phyloP scores from a whole-genome alignment of 2,797 vertebrate species.

The Enoplosus armatus region DNA sequence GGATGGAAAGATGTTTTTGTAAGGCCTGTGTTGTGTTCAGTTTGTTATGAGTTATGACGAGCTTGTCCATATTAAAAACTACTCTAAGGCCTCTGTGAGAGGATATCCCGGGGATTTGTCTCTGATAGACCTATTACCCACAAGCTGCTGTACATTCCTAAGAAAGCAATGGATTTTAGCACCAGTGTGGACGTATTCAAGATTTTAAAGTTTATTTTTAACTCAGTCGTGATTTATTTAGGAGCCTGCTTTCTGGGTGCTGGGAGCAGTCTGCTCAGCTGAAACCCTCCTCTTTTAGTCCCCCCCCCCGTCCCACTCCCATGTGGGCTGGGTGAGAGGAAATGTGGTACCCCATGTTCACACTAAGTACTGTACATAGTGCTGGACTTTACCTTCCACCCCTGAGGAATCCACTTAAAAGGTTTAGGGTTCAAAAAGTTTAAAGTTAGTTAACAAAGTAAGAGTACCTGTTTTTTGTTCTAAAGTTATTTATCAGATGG shows the following conservation, averaged over 20 bases:
- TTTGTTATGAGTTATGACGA: conserved; percentile 41
- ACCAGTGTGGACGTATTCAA: conserved; percentile 19
- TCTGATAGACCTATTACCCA: conserved; percentile 36
- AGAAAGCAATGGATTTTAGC: conserved; percentile 47
- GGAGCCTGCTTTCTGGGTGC: conserved; percentile 57
- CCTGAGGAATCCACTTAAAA: background rate
- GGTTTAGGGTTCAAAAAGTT: conserved; percentile 1
- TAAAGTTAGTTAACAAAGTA: background rate
- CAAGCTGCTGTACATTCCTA: conserved; percentile 15
- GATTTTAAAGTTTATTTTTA: conserved; percentile 76
- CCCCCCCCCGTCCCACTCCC: conserved; percentile 26
- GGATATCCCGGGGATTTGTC: conserved; percentile 64
- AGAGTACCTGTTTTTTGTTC: too few species aligned
- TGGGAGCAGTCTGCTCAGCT: conserved; percentile 52
- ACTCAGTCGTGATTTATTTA: conserved; percentile 78
- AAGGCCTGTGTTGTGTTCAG: conserved; percentile 27
- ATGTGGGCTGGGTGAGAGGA: conserved; percentile 35
- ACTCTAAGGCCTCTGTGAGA: conserved; percentile 32
- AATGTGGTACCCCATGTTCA: conserved; percentile 25
- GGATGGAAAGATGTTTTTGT: conserved; percentile 20
- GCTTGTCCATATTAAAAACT: conserved; percentile 38
- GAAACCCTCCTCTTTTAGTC: conserved; percentile 45
- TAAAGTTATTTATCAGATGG: too few species aligned
- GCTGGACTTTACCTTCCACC: background rate
- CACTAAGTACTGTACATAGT: conserved; percentile 7